A percentile compares a stretch with the other conserved stretches of the same genome.
Evolutionary conservation across 64 coral and sea anemone genomes (phyloP).

Genomic region (Platygyra sinensis): DNA sequence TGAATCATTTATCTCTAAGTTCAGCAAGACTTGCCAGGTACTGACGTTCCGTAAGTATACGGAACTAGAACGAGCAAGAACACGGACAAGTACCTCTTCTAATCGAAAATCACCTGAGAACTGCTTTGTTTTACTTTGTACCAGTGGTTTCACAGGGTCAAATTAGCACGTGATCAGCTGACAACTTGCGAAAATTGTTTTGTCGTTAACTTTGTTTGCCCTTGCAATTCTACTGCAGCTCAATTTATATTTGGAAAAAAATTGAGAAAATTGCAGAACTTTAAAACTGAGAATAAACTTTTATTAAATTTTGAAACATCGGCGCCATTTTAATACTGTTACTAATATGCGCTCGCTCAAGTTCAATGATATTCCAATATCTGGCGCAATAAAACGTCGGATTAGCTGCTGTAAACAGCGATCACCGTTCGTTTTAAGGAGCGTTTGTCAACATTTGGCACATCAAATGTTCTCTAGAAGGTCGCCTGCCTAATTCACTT

Average conservation of each 20-base stretch:
- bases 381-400: too few species aligned
- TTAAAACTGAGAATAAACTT: background rate
- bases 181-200: background rate
- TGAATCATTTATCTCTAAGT: background rate
- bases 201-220: background rate
- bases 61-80: background rate
- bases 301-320: too few species aligned
- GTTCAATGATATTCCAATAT: too few species aligned
- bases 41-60: background rate
- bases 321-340: too few species aligned
- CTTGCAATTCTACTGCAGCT: background rate
- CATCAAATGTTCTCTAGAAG: too few species aligned
- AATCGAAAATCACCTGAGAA: constrained; percentile 10
- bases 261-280: background rate
- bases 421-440: too few species aligned
- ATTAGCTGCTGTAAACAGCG: too few species aligned
- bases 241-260: background rate
- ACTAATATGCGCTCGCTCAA: too few species aligned
- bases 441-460: too few species aligned
- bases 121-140: background rate
- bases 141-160: constrained; percentile 21
- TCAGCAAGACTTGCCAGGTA: background rate
- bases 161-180: background rate
- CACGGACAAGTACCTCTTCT: background rate
- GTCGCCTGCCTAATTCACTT: too few species aligned